phyloP scores from a whole-genome alignment of 2,797 vertebrate species.

The Lepidocolaptes lacrymiger region DNA sequence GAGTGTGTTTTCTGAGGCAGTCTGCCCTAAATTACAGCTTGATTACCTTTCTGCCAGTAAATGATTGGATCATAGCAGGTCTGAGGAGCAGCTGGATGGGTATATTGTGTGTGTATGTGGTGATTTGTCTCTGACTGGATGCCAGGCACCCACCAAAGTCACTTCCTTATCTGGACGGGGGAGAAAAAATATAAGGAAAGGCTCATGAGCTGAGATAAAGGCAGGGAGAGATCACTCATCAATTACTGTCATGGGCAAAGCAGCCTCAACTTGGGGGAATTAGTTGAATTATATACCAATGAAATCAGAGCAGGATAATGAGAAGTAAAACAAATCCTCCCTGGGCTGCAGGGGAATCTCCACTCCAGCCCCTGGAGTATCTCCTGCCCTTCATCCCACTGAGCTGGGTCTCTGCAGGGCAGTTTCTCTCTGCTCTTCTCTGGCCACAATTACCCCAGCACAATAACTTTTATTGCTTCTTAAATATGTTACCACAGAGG shows the following conservation, averaged over 20 bases:
- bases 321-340: neutral
- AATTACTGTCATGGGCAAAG: neutral
- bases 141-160: neutral
- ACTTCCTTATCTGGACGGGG: neutral
- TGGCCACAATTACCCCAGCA: too few species aligned
- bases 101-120: neutral
- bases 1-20: neutral
- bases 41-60: neutral
- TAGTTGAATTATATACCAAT: neutral
- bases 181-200: neutral
- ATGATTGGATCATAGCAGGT: neutral
- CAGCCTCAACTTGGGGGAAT: neutral
- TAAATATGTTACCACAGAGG: too few species aligned
- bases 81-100: neutral
- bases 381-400: too few species aligned
- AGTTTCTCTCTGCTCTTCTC: too few species aligned
- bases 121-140: neutral
- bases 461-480: too few species aligned
- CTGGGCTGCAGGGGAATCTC: too few species aligned
- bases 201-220: too few species aligned
- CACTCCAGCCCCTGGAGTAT: too few species aligned
- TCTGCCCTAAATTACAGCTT: neutral
- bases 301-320: neutral
- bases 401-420: too few species aligned
- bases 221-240: too few species aligned